These are phyloP conservation scores for Copsychus sechellarum DNA, from an alignment of 2,113 vertebrate genomes.

Conservation along the genomic window DNA sequence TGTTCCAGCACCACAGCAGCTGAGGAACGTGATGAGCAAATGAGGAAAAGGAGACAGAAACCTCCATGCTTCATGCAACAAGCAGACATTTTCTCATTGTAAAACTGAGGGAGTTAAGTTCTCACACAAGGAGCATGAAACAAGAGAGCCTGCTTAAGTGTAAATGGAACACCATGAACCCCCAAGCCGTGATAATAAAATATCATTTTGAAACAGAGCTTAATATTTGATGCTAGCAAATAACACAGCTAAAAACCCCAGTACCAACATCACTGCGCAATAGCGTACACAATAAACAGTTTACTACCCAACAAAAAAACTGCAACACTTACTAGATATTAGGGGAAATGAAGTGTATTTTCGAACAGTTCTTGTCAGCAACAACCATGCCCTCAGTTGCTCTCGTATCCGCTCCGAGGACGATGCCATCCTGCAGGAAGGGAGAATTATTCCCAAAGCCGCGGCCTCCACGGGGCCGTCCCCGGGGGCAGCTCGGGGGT, in stretches of 20 bases:
- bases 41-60: neutral
- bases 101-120: accelerated
- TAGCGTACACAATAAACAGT: accelerated
- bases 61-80: accelerated
- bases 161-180: neutral
- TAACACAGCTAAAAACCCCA: accelerated
- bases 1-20: conserved; percentile 96
- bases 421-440: conserved; percentile 83
- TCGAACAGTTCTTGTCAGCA: conserved; percentile 97
- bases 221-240: neutral
- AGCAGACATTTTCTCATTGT: accelerated
- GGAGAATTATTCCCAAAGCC: neutral
- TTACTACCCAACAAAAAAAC: accelerated
- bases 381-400: conserved; percentile 96
- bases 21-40: neutral
- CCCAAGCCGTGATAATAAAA: neutral
- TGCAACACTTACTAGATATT: conserved; percentile 91
- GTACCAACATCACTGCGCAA: accelerated
- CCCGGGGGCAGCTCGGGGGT: too few species aligned
- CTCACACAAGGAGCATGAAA: neutral
- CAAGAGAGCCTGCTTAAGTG: neutral
- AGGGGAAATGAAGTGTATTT: conserved; percentile 96
- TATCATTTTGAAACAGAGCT: accelerated
- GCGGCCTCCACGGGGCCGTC: accelerated
- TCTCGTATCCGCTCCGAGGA: conserved; percentile 93